phyloP scores from a whole-genome alignment of 2,888 invertebrate species.

The Smittia aterrima region DNA sequence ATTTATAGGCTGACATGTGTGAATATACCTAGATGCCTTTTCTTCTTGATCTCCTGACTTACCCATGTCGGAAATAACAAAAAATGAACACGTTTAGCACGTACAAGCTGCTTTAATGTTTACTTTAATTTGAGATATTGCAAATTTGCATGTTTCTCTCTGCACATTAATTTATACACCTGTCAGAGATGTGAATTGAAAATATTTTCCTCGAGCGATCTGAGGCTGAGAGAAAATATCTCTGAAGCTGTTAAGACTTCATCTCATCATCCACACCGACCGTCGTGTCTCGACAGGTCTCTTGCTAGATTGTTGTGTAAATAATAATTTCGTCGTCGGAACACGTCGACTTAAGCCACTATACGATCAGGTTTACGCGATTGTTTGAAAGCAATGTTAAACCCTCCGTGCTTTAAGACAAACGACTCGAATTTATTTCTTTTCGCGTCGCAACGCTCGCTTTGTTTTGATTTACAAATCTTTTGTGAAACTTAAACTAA shows the following conservation, averaged over 20 bases:
- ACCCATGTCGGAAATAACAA: slow-evolving; percentile 37
- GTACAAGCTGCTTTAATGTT: slow-evolving; percentile 36
- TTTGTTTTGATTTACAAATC: neutral
- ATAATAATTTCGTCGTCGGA: slow-evolving; percentile 3
- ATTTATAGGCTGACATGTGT: slow-evolving; percentile 36
- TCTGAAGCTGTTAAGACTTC: slow-evolving; percentile 5
- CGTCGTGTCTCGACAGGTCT: neutral
- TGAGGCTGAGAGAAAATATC: no score
- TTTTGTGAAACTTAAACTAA: slow-evolving; percentile 4
- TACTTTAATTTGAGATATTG: slow-evolving; percentile 21
- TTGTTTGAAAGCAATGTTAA: slow-evolving; percentile 11
- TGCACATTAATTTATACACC: slow-evolving; percentile 30
- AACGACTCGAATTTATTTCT: neutral
- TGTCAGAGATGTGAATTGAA: slow-evolving; percentile 23
- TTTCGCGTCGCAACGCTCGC: neutral
- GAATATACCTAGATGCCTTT: slow-evolving; percentile 31
- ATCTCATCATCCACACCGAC: neutral
- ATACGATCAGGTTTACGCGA: neutral
- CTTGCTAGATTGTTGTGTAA: neutral
- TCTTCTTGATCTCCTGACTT: neutral
- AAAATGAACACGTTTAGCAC: slow-evolving; percentile 40
- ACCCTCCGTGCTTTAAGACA: neutral
- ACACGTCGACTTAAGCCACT: neutral
- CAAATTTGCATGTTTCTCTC: slow-evolving; percentile 19
- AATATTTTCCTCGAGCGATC: slow-evolving; percentile 10